Conservation (phyloP, 2,888 invertebrate species). For the Mesoligia furuncula region DNA sequence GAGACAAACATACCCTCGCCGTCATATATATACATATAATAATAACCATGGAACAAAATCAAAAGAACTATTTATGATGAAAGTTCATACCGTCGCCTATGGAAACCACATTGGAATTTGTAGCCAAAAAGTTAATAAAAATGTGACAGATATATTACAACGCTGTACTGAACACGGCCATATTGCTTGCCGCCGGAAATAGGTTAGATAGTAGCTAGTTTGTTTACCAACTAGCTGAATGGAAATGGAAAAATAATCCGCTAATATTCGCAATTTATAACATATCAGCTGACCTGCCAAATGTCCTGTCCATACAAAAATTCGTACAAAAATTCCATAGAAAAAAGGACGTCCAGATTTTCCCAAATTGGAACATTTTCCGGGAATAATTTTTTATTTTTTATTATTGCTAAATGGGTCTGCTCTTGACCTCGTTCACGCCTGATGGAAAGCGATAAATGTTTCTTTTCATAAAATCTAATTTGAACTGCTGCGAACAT, state of each 20-base stretch:
- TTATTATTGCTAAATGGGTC: too few species aligned
- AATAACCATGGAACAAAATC: background rate
- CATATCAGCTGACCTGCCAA: background rate
- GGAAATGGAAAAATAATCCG: background rate
- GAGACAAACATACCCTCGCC: too few species aligned
- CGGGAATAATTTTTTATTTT: too few species aligned
- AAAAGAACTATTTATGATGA: background rate
- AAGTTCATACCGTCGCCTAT: background rate
- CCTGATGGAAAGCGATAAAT: too few species aligned
- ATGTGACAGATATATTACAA: background rate
- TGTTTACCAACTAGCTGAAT: background rate
- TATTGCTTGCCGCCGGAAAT: background rate
- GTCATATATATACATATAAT: background rate
- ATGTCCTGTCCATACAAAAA: background rate
- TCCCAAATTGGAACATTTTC: too few species aligned
- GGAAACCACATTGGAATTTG: background rate
- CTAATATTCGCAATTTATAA: background rate
- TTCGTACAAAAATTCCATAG: too few species aligned
- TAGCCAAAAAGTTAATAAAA: slow-evolving; percentile 1
- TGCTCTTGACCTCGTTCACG: too few species aligned
- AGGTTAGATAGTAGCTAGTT: background rate
- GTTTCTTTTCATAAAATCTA: too few species aligned
- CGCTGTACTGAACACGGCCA: background rate
- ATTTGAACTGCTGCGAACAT: too few species aligned
- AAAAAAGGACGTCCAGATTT: too few species aligned